Base-by-base conservation (phyloP, 2,888 invertebrate genomes). In the Poecilobothrus nobilitatus region DNA sequence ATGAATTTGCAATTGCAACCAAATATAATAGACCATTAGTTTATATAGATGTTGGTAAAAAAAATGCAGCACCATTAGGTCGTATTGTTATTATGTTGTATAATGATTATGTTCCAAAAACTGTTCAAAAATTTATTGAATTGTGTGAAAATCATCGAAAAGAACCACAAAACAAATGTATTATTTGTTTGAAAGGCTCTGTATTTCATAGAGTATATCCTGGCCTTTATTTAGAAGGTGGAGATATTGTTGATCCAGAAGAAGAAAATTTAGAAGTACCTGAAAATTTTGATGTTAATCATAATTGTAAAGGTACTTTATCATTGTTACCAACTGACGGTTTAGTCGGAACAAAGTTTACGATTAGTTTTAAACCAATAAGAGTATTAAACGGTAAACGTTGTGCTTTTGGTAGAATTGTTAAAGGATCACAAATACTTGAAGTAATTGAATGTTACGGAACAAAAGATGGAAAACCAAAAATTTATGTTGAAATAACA, bases 91-190 rank as follows among this genome's bases (percentile, higher is more conserved):
- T 79, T 7, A 74, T 78, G 33, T 72, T 80, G 0, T 79, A 73
- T 65, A 77, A 76, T 0, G 79, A 81, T 68, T 75, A 78, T 1
- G 78, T 77, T 68, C 80, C 80, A 1, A 76, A 75, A 61, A 74
- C 79, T 22, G 76, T 77, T 7, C 72, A 77, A 27, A 75, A 77
- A 66, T 76, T 80, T 65, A 76, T 78, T 2, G 63, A 63, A 10
- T 37, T 70, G 7, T 70, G 70, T 63, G 66, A 63, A 41, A 70
- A 68, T 67, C 27, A 34, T 33, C 27, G 64, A 2, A 27, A 2
- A 2, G 27, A 27, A 27, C 27, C 3, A 2, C 2, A 27, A 27
- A 5, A 27, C 5, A 27, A 27, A 27, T 21, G 21, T n/a, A n/a
- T n/a, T n/a, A n/a, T n/a, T 41, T 41, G 41, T 41, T 15, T 41